Percentiles rank a stretch among this genome's conserved stretches.
phyloP scores from a whole-genome alignment of 2,888 invertebrate species.

The Dynastes tityus region DNA sequence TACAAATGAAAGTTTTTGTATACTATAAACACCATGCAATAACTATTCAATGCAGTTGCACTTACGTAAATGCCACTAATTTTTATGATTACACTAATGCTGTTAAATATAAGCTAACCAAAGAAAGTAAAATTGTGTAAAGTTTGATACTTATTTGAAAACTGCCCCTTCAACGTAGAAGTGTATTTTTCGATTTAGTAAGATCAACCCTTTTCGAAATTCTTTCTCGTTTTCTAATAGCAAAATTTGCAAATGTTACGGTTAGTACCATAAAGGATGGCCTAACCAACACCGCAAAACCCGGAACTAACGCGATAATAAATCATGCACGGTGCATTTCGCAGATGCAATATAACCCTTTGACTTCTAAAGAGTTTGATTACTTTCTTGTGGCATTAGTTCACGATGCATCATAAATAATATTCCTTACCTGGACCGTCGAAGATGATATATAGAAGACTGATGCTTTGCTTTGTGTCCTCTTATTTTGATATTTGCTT shows the following conservation, averaged over 20 bases:
- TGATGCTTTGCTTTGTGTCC: neutral
- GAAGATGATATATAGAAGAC: slow-evolving; percentile 46
- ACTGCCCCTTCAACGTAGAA: neutral
- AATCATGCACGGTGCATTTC: slow-evolving; percentile 50
- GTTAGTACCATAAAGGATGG: slow-evolving; percentile 27
- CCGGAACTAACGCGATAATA: slow-evolving; percentile 54
- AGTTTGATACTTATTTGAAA: slow-evolving; percentile 6
- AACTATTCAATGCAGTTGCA: too few relatives aligned
- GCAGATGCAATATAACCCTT: slow-evolving; percentile 58
- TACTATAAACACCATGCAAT: too few relatives aligned
- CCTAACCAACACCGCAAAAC: slow-evolving; percentile 44
- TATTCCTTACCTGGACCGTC: slow-evolving; percentile 36
- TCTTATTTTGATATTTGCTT: neutral
- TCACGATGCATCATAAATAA: slow-evolving; percentile 53
- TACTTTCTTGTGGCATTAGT: slow-evolving; percentile 51
- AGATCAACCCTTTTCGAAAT: neutral
- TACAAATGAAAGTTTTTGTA: too few relatives aligned
- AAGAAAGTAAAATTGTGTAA: too few relatives aligned
- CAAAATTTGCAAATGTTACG: neutral
- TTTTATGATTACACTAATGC: too few relatives aligned
- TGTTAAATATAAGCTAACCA: too few relatives aligned
- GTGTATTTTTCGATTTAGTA: too few relatives aligned
- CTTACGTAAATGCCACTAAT: too few relatives aligned
- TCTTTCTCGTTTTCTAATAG: neutral
- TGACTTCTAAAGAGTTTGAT: slow-evolving; percentile 55